Base-by-base conservation (phyloP, 2,113 vertebrate genomes). In the Scortum barcoo region DNA sequence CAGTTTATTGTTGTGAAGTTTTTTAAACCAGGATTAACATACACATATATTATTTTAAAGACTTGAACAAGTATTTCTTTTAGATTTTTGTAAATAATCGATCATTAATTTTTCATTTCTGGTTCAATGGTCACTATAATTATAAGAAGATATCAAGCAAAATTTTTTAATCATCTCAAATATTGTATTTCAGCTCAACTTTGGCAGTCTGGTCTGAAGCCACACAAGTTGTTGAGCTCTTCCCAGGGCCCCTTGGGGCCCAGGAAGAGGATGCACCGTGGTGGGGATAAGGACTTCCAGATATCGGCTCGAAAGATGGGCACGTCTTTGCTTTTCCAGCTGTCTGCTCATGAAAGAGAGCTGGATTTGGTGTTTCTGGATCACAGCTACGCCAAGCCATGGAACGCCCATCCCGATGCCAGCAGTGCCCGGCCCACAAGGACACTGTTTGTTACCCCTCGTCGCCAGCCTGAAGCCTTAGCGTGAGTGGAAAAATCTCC, bases 351-450 rank as follows among this genome's bases (percentile, higher is more conserved):
- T 2, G 98, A 99, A 66, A 91, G 98, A 44, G 98, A 99, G 80
- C 90, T 98, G 63, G 98, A 99, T 92, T 90, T 99, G 77, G 98
- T 99, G 0, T 98, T 97, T 85, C 92, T 99, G 82, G 98, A 99
- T 84, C 98, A 99, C 92, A 98, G 97, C 91, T 99, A 99, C 91
- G 97, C 97, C 90, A 99, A 99, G 68, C 97, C 97, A 0, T 99
- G 98, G 98, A 99, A 97, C 54, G 97, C 97, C 24, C 98, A 99
- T 85, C 98, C 98, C 0, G 98, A 99, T 72, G 97, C 98, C 90
- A 98, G 97, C 91, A 97, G 95, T 20, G 97, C 97, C 61, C 95
- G 97, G 22, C 98, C 98, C 54, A 97, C 98, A 0, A 96, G 97
- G 26, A 96, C 97, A 70, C 96, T 99, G 38, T 99, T 99, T 83